Percentiles rank a stretch among this genome's conserved stretches.
These are phyloP conservation scores for Dreissena polymorpha DNA, from an alignment of 1,140 invertebrate genomes.

Conservation along the genomic window DNA sequence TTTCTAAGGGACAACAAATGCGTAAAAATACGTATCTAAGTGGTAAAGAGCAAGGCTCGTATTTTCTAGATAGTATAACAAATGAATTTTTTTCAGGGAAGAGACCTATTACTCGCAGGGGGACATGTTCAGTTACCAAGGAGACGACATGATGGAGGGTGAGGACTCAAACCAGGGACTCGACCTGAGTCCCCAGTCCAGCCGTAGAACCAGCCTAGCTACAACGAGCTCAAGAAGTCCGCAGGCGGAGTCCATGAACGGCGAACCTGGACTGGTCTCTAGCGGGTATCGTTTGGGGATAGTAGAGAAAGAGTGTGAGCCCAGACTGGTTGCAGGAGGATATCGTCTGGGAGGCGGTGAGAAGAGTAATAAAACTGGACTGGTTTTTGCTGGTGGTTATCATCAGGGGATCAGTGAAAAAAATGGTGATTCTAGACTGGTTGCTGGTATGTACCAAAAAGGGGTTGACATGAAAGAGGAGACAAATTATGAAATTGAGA, in stretches of 20 bases:
- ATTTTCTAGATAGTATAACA: background rate
- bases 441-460: no score
- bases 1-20: no score
- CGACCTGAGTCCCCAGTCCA: slow-evolving; percentile 44
- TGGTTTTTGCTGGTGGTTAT: slow-evolving; percentile 1
- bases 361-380: no score
- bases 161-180: slow-evolving; percentile 40
- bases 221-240: background rate
- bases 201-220: slow-evolving; percentile 20
- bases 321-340: background rate
- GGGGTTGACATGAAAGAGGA: no score
- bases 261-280: slow-evolving; percentile 7
- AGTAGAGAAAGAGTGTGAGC: background rate
- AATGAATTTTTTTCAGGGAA: slow-evolving; percentile 29
- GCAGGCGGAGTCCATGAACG: background rate
- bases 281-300: background rate
- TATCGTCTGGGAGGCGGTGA: background rate
- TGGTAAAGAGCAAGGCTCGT: no score
- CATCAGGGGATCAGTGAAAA: background rate
- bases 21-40: no score
- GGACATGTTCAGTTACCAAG: background rate
- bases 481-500: no score
- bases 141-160: background rate
- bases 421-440: no score
- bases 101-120: slow-evolving; percentile 2